A percentile compares a stretch with the other conserved stretches of the same genome.
Evolutionary conservation across 1,140 invertebrate species (phyloP).

Genomic region (Subanguina moxae): DNA sequence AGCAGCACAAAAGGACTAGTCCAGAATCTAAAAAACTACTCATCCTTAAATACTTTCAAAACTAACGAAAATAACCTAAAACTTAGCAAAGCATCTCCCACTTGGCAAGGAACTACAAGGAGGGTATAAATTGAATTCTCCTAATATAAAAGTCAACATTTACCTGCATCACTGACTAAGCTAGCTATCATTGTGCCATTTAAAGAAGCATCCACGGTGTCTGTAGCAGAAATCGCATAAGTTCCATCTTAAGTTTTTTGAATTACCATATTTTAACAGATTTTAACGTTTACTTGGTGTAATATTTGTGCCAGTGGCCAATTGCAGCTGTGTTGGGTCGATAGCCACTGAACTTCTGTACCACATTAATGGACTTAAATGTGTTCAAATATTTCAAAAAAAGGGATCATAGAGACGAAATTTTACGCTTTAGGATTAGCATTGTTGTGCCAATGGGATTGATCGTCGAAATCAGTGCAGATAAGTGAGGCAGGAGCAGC

Average conservation of each 20-base stretch:
- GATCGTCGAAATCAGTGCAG: not conserved
- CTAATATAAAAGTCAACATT: too few species aligned
- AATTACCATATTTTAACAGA: too few species aligned
- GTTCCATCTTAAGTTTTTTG: not conserved
- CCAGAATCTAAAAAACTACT: not conserved
- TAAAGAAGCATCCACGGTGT: not conserved
- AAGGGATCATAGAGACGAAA: too few species aligned
- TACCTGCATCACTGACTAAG: not conserved
- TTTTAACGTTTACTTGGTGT: not conserved
- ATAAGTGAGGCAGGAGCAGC: not conserved
- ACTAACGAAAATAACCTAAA: not conserved
- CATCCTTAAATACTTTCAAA: not conserved
- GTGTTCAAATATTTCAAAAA: too few species aligned
- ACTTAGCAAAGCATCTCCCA: too few species aligned
- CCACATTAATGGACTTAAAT: not conserved
- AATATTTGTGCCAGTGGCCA: not conserved
- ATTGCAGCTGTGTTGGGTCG: not conserved
- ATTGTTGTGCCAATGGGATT: conserved; percentile 1
- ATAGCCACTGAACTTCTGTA: conserved; percentile 3
- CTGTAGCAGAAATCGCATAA: not conserved
- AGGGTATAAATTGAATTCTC: too few species aligned
- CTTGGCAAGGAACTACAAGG: too few species aligned
- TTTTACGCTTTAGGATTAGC: not conserved
- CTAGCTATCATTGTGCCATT: not conserved
- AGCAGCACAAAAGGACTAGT: conserved; percentile 5